These are phyloP conservation scores for Marronus borbonicus DNA, from an alignment of 2,888 invertebrate genomes.

Conservation along the genomic window DNA sequence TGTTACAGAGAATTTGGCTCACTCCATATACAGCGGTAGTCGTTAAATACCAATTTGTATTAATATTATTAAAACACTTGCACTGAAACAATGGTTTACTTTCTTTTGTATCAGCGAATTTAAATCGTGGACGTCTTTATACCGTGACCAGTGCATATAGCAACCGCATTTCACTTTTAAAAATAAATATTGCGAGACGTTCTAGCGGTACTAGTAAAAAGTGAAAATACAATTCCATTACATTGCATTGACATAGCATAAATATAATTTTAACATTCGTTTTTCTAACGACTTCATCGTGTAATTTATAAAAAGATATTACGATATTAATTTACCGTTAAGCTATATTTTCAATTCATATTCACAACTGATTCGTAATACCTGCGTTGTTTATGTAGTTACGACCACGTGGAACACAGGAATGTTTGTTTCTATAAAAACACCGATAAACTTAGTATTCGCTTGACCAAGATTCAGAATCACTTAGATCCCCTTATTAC, in stretches of 20 bases:
- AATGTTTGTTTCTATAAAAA: no score
- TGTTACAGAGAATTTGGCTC: no score
- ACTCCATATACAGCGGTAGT: neutral
- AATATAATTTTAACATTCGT: neutral
- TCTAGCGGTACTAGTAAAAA: conserved; percentile 32
- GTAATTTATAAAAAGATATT: conserved; percentile 5
- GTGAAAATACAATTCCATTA: conserved; percentile 24
- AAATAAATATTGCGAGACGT: conserved; percentile 21
- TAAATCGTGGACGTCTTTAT: neutral
- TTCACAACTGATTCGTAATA: neutral
- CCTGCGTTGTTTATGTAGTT: no score
- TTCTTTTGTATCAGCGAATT: neutral
- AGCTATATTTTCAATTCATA: neutral
- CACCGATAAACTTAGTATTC: no score
- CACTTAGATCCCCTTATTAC: no score
- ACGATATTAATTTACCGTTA: neutral
- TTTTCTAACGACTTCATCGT: conserved; percentile 11
- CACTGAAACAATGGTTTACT: conserved; percentile 1
- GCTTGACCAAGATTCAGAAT: no score
- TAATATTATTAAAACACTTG: neutral
- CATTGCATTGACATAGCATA: neutral
- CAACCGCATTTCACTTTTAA: conserved; percentile 35
- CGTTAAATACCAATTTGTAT: neutral
- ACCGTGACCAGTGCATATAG: conserved; percentile 2
- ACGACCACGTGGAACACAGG: no score